Base-by-base conservation (phyloP, 1,140 invertebrate species). In the Himalopsyche phryganea region DNA sequence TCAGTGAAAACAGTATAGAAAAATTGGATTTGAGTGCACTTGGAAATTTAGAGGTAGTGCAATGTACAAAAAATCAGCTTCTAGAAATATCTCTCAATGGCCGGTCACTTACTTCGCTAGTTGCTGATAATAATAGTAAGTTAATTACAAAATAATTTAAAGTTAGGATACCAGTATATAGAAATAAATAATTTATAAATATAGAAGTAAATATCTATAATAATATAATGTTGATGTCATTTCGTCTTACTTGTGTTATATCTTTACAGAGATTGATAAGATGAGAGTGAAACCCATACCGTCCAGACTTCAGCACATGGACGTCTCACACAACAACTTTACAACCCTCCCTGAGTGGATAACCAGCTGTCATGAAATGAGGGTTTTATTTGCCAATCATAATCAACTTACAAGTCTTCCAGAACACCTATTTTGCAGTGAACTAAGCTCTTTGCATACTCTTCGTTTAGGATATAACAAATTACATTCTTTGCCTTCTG, bases 1-100 rank as follows among this genome's bases (percentile, higher is more conserved):
- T 90, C n/a, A 88, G 86, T 69, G 87, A 89, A 71, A 90, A 90
- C 69, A 83, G 76, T 67, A 88, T 89, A 60, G 86, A 88, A 71
- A 83, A 81, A 65, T 76, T 90, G 66, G 87, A 90, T 67, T 71
- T 90, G 51, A 81, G 83, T 57, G 86, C 86, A 36, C 75, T 90
- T 15, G 80, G 83, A 36, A 83, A 86, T 68, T 71, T 90, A 53
- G 81, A 87, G 71, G 82, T 80, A 55, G 77, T 89, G 0, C 84
- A 86, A 59, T 89, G 87, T 72, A 86, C 86, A 13, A 80, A 83
- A 65, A 90, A 90, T 72, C 75, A 80, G 60, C 70, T 90, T 44
- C 81, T 81, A 51, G 81, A 88, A 67, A 74, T 90, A 42, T 84
- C 83, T 7, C 68, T 90, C 6, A 85, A 86, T 70, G 88, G 85